These are phyloP conservation scores for Dendrocincla fuliginosa DNA, from an alignment of 2,797 vertebrate species.

Conservation along the genomic window DNA sequence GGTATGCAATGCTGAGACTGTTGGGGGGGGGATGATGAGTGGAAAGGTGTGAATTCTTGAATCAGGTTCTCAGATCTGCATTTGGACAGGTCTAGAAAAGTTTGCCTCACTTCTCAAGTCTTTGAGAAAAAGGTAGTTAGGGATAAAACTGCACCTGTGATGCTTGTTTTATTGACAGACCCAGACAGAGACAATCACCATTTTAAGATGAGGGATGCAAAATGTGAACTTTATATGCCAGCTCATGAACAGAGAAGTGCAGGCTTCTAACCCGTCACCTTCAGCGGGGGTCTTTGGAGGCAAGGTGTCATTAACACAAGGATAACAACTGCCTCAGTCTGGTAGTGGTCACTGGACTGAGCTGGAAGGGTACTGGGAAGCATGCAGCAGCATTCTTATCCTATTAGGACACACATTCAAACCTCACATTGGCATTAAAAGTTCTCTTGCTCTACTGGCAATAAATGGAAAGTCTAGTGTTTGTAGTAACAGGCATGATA, in stretches of 20 bases:
- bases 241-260: background rate
- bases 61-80: background rate
- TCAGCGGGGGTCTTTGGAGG: background rate
- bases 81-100: background rate
- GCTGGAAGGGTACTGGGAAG: background rate
- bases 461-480: background rate
- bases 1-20: background rate
- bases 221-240: background rate
- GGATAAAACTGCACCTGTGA: background rate
- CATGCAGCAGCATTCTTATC: background rate
- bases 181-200: background rate
- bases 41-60: background rate
- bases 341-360: background rate
- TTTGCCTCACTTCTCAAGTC: background rate
- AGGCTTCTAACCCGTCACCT: background rate
- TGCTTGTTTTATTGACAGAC: background rate
- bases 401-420: background rate
- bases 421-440: background rate
- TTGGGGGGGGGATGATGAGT: background rate
- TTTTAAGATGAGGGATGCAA: background rate
- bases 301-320: background rate
- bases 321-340: background rate
- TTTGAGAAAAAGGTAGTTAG: background rate
- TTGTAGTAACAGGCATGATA: background rate
- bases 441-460: background rate